phyloP scores from a whole-genome alignment of 2,888 invertebrate species.

The Gari tellinella region DNA sequence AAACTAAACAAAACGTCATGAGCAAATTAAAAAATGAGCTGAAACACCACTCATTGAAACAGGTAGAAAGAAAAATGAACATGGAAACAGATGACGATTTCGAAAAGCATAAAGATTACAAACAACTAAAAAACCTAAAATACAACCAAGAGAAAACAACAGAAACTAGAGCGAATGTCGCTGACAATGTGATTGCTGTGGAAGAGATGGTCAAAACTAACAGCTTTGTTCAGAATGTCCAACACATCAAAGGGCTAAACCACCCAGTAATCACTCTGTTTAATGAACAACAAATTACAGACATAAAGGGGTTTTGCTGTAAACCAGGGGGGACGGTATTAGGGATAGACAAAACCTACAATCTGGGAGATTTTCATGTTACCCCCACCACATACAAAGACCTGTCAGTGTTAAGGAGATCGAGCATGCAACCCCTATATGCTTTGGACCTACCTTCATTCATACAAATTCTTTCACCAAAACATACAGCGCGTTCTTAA shows the following conservation, averaged over 20 bases:
- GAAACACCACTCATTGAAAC: slow-evolving; percentile 5
- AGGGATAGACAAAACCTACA: slow-evolving; percentile 44
- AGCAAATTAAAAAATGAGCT: slow-evolving; percentile 11
- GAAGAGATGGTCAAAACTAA: slow-evolving; percentile 47
- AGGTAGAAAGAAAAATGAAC: slow-evolving; percentile 24
- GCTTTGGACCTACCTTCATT: no score
- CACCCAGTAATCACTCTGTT: slow-evolving; percentile 37
- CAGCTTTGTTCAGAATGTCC: slow-evolving; percentile 39
- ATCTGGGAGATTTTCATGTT: slow-evolving; percentile 39
- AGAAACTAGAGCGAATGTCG: no score
- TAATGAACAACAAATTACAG: slow-evolving; percentile 35
- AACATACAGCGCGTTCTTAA: slow-evolving; percentile 26
- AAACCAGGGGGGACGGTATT: slow-evolving; percentile 19
- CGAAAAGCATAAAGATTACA: slow-evolving; percentile 9
- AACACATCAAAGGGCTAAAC: slow-evolving; percentile 23
- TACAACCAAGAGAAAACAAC: no score
- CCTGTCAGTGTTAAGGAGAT: slow-evolving; percentile 15
- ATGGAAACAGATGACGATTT: slow-evolving; percentile 6
- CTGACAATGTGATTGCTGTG: slow-evolving; percentile 36
- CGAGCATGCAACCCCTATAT: slow-evolving; percentile 18
- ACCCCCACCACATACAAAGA: slow-evolving; percentile 40
- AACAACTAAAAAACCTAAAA: slow-evolving; percentile 28
- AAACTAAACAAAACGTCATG: slow-evolving; percentile 3
- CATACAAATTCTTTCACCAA: slow-evolving; percentile 27
- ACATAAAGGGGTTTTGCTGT: slow-evolving; percentile 43